Percentiles rank a stretch among this genome's conserved stretches.
phyloP scores from a whole-genome alignment of 1,140 invertebrate genomes.

The Conus betulinus region DNA sequence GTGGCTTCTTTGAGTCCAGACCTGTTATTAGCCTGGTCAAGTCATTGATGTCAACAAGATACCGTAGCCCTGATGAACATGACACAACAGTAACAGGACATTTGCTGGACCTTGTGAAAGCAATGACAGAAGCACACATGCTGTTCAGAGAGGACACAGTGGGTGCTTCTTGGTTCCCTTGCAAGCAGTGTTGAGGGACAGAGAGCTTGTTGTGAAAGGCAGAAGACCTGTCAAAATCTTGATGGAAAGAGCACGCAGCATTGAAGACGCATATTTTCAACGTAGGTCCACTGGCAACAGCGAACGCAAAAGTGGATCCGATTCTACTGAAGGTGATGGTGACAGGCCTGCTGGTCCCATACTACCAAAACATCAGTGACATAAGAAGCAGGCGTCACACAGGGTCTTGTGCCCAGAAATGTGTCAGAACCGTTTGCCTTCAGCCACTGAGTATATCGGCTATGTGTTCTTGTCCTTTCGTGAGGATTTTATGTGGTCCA shows the following conservation, averaged over 20 bases:
- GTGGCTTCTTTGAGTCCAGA: conserved; percentile 6
- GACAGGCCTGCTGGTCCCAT: not conserved
- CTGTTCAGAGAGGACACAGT: not conserved
- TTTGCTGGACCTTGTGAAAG: not conserved
- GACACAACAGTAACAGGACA: not conserved
- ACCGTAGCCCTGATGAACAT: not conserved
- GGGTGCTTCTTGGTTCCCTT: not conserved
- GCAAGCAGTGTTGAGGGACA: not conserved
- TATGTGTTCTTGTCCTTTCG: conserved; percentile 84
- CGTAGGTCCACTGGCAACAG: too few relatives aligned
- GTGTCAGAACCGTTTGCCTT: conserved; percentile 15
- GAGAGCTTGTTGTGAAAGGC: not conserved
- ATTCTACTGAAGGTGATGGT: not conserved
- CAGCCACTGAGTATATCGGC: conserved; percentile 82
- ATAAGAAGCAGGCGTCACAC: not conserved
- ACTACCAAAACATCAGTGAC: conserved; percentile 12
- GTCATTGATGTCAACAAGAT: not conserved
- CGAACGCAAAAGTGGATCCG: not conserved
- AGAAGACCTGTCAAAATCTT: not conserved
- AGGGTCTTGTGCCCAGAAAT: not conserved
- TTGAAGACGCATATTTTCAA: not conserved
- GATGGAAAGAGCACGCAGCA: not conserved
- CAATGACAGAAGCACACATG: not conserved
- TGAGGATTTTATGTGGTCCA: conserved; percentile 80
- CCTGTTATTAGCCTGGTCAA: not conserved